Evolutionary conservation across 2,888 invertebrate genomes (phyloP).

Genomic region (Xestia xanthographa): DNA sequence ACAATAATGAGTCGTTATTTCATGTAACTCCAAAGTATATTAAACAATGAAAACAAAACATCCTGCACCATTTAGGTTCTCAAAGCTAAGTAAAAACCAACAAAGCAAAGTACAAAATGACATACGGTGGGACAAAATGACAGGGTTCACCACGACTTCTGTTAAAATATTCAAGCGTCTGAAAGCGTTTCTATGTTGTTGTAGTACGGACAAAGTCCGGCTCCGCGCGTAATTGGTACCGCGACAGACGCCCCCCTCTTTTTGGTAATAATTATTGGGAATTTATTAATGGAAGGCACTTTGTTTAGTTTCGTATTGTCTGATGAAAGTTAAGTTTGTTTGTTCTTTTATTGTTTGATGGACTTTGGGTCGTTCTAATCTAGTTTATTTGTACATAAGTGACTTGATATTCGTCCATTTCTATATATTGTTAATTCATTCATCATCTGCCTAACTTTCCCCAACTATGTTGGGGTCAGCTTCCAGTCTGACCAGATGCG

Average conservation of each 20-base stretch:
- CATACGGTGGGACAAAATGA: slow-evolving; percentile 32
- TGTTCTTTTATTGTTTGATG: neutral
- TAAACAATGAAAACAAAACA: neutral
- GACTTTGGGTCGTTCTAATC: neutral
- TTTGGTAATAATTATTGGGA: slow-evolving; percentile 55
- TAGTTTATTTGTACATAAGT: neutral
- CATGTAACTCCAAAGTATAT: neutral
- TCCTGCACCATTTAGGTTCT: neutral
- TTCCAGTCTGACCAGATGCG: too few species aligned
- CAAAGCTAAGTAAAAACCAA: slow-evolving; percentile 9
- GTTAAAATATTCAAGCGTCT: slow-evolving; percentile 74
- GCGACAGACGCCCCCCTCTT: slow-evolving; percentile 60
- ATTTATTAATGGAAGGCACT: slow-evolving; percentile 32
- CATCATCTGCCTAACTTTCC: too few species aligned
- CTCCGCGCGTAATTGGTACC: slow-evolving; percentile 70
- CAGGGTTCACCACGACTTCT: slow-evolving; percentile 41
- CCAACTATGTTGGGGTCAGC: too few species aligned
- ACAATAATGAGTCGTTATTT: too few species aligned
- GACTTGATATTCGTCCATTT: neutral
- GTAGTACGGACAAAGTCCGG: slow-evolving; percentile 58
- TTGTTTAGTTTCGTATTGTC: slow-evolving; percentile 19
- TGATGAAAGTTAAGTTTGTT: neutral
- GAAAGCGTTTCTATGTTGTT: slow-evolving; percentile 73
- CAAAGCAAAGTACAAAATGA: slow-evolving; percentile 27
- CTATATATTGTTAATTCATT: neutral